Evolutionary conservation across 1,140 invertebrate genomes (phyloP).

Genomic region (Geopemphigus sp.): DNA sequence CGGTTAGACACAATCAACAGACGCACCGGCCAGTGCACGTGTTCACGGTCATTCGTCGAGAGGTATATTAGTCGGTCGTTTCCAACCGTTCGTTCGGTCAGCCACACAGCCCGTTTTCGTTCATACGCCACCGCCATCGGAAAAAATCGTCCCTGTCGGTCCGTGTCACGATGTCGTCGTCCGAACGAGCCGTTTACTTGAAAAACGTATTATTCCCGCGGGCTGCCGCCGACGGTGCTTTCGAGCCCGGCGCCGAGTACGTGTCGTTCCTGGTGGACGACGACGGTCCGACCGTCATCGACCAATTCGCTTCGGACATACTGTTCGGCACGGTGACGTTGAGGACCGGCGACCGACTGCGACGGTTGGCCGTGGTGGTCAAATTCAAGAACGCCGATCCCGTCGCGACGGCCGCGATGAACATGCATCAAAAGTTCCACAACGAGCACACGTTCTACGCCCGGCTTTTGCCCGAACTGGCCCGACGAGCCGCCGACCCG

Average conservation of each 20-base stretch:
- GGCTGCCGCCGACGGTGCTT: not conserved
- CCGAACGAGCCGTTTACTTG: not conserved
- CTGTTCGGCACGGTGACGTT: slow-evolving; percentile 3
- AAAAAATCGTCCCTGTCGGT: too few species aligned
- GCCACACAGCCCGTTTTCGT: too few species aligned
- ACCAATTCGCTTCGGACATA: slow-evolving; percentile 24
- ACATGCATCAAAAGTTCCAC: slow-evolving; percentile 39
- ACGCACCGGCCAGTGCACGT: not conserved
- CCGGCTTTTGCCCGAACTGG: not conserved
- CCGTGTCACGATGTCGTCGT: too few species aligned
- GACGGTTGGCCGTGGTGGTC: not conserved
- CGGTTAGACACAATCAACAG: not conserved
- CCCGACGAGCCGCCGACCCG: not conserved
- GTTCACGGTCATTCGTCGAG: too few species aligned
- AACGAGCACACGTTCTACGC: slow-evolving; percentile 36
- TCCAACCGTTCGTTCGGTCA: too few species aligned
- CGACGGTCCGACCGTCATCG: not conserved
- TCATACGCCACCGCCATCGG: too few species aligned
- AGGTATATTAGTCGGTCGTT: too few species aligned
- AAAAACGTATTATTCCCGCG: not conserved
- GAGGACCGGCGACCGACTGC: not conserved
- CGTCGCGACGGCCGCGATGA: not conserved
- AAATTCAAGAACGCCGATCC: slow-evolving; percentile 19
- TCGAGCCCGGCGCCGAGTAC: not conserved
- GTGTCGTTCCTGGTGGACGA: not conserved